Percentiles rank a stretch among this genome's conserved stretches.
These are phyloP conservation scores for Remorina albescens DNA, from an alignment of 2,797 vertebrate genomes.

Conservation along the genomic window DNA sequence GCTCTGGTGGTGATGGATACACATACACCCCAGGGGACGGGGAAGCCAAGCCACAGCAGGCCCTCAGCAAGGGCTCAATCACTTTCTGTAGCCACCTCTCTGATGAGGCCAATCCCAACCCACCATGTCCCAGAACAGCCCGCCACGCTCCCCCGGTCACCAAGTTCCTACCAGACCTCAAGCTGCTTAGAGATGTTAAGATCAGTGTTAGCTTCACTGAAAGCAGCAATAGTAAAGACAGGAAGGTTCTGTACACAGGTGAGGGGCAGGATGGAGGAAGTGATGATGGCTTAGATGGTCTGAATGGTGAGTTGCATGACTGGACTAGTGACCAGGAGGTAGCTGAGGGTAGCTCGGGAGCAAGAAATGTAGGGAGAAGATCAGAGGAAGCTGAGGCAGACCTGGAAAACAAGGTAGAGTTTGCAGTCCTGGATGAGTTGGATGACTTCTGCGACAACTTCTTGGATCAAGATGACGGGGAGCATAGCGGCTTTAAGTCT, in stretches of 20 bases:
- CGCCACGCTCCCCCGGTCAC: slow-evolving; percentile 94
- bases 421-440: slow-evolving; percentile 98
- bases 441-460: slow-evolving; percentile 98
- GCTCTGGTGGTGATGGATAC: slow-evolving; percentile 99
- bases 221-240: slow-evolving; percentile 95
- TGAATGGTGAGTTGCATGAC: slow-evolving; percentile 93
- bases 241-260: slow-evolving; percentile 96
- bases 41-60: slow-evolving; percentile 85
- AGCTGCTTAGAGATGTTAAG: slow-evolving; percentile 97
- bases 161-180: slow-evolving; percentile 96
- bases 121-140: slow-evolving; percentile 93
- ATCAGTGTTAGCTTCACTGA: slow-evolving; percentile 97
- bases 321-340: slow-evolving; percentile 82
- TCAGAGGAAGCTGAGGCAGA: slow-evolving; percentile 90
- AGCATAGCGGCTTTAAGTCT: slow-evolving; percentile 92
- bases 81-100: slow-evolving; percentile 89
- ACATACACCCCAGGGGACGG: slow-evolving; percentile 93
- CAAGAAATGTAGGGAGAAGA: slow-evolving; percentile 76
- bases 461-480: slow-evolving; percentile 91
- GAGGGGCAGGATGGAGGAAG: slow-evolving; percentile 85
- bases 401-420: slow-evolving; percentile 98
- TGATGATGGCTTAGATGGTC: slow-evolving; percentile 82
- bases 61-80: slow-evolving; percentile 91
- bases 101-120: slow-evolving; percentile 84
- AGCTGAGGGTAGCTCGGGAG: slow-evolving; percentile 82